phyloP scores from a whole-genome alignment of 2,113 vertebrate species.

The Saimiri boliviensis region DNA sequence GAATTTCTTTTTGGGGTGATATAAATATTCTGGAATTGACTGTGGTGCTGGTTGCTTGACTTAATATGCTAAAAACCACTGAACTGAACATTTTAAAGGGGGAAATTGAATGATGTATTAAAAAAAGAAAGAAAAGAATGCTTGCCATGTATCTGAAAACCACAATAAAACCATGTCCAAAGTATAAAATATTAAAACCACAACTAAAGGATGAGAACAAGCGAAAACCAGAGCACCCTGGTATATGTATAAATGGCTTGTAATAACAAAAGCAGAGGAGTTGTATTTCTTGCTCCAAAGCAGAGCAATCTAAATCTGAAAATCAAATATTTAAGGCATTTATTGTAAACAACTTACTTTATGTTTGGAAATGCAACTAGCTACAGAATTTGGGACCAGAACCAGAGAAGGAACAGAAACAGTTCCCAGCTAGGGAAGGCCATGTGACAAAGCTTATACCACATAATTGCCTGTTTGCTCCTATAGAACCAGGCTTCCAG shows the following conservation, averaged over 20 bases:
- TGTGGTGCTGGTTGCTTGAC: background rate
- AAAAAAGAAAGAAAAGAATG: background rate
- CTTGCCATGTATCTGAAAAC: constrained; percentile 35
- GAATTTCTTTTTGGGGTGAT: background rate
- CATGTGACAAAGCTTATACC: background rate
- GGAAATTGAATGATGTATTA: background rate
- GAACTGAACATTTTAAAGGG: background rate
- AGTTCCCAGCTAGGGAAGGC: background rate
- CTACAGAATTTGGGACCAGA: constrained; percentile 40
- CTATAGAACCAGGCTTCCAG: constrained; percentile 36
- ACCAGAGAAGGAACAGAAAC: constrained; percentile 32
- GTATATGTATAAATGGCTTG: background rate
- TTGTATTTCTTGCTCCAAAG: constrained; percentile 41
- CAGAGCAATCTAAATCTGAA: constrained; percentile 30
- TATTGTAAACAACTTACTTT: constrained; percentile 15
- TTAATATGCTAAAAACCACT: background rate
- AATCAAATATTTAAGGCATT: constrained; percentile 47
- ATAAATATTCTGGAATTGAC: constrained; percentile 38
- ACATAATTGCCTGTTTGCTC: background rate
- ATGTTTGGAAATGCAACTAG: constrained; percentile 32
- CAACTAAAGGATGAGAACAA: background rate
- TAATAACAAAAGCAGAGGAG: background rate
- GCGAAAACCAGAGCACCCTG: background rate
- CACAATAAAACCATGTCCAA: constrained; percentile 21
- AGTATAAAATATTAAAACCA: constrained; percentile 39